Evolutionary conservation across 2,797 vertebrate genomes (phyloP).

Genomic region (Synanceia verrucosa): DNA sequence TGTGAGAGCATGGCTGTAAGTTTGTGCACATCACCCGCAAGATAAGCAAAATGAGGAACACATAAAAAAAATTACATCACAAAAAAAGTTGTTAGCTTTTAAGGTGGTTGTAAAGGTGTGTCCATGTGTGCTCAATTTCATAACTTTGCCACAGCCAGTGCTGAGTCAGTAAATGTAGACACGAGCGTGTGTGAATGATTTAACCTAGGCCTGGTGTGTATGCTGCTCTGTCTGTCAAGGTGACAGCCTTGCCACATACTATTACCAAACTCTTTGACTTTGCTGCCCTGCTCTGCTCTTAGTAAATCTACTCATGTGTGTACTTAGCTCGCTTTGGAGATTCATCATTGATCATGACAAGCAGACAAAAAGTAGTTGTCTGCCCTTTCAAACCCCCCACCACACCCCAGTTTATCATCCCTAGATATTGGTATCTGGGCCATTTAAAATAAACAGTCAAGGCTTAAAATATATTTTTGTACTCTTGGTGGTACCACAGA

Average conservation of each 20-base stretch:
- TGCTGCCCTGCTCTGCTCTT: constrained; percentile 3
- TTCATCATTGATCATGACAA: constrained; percentile 8
- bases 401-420: rapidly evolving
- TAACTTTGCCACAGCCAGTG: constrained; percentile 22
- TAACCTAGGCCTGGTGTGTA: constrained; percentile 41
- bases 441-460: not conserved
- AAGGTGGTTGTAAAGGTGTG: not conserved
- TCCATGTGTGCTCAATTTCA: not conserved
- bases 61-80: not conserved
- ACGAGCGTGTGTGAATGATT: constrained; percentile 58
- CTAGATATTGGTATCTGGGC: not conserved
- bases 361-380: not conserved
- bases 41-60: not conserved
- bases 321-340: not conserved
- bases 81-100: not conserved
- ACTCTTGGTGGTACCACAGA: not conserved
- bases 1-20: not conserved
- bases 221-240: constrained; percentile 49
- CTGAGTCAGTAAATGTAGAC: not conserved
- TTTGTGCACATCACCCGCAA: not conserved
- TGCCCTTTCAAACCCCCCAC: not conserved
- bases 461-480: not conserved
- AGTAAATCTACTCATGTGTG: not conserved
- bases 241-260: constrained; percentile 34
- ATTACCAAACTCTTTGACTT: constrained; percentile 34